A percentile compares a stretch with the other conserved stretches of the same genome.
Conservation (phyloP, 2,888 invertebrate genomes). For the Phasia obesa region DNA sequence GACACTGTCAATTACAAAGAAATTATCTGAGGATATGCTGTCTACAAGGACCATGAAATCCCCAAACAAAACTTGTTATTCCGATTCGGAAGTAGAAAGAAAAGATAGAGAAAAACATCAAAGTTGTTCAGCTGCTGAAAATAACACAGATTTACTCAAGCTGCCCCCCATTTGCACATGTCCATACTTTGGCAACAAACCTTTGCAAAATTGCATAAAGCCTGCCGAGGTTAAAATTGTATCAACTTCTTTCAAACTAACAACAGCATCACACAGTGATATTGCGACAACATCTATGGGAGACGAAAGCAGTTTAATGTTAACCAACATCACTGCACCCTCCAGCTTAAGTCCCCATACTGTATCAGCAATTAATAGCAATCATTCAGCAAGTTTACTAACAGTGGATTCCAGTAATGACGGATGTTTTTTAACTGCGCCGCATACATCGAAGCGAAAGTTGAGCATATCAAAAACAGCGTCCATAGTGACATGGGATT, state of each 20-base stretch:
- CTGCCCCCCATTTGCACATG: constrained; percentile 91
- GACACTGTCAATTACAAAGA: constrained; percentile 46
- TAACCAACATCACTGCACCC: constrained; percentile 63
- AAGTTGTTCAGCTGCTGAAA: constrained; percentile 35
- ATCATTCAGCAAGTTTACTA: constrained; percentile 72
- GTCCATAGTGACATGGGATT: constrained; percentile 88
- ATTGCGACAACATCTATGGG: constrained; percentile 73
- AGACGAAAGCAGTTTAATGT: constrained; percentile 57
- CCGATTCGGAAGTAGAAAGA: constrained; percentile 75
- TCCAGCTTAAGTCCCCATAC: constrained; percentile 80
- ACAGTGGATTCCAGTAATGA: constrained; percentile 74
- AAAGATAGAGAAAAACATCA: constrained; percentile 11
- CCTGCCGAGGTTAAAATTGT: constrained; percentile 84
- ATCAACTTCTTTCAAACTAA: constrained; percentile 76
- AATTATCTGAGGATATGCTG: constrained; percentile 41
- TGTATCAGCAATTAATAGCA: constrained; percentile 56
- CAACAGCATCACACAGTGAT: constrained; percentile 74
- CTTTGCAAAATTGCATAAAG: constrained; percentile 82
- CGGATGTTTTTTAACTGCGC: constrained; percentile 81
- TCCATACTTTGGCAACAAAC: constrained; percentile 90
- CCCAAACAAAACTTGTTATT: constrained; percentile 69
- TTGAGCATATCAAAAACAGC: constrained; percentile 83
- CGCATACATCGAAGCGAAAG: constrained; percentile 81
- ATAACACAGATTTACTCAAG: constrained; percentile 81
- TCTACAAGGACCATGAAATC: constrained; percentile 33